phyloP scores from a whole-genome alignment of 2,888 invertebrate species.

The Pammene fasciana region DNA sequence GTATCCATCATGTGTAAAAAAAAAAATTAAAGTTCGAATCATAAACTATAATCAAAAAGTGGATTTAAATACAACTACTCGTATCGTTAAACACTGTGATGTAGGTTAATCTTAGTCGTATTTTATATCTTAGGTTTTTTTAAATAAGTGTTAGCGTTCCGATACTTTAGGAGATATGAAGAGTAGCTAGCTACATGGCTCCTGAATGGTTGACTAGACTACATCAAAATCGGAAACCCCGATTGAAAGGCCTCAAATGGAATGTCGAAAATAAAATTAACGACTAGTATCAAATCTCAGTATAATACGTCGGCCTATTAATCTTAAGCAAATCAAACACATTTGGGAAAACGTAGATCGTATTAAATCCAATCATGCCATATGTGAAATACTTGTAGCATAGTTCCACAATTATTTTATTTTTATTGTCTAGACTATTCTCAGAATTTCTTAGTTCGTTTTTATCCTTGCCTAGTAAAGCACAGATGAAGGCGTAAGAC shows the following conservation, averaged over 20 bases:
- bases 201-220: background rate
- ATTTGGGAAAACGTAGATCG: slow-evolving; percentile 89
- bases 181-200: background rate
- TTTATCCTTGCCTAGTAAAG: slow-evolving; percentile 86
- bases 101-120: too few species aligned
- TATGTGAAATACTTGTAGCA: slow-evolving; percentile 93
- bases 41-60: too few species aligned
- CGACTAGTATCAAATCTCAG: slow-evolving; percentile 86
- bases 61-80: too few species aligned
- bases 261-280: slow-evolving; percentile 12
- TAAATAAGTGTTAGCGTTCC: too few species aligned
- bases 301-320: slow-evolving; percentile 92
- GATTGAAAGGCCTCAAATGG: slow-evolving; percentile 26
- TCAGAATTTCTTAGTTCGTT: slow-evolving; percentile 86
- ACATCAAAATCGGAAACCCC: slow-evolving; percentile 1
- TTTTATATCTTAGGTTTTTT: background rate
- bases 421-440: slow-evolving; percentile 86
- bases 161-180: too few species aligned
- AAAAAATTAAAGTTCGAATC: too few species aligned
- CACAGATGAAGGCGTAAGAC: slow-evolving; percentile 87
- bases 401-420: slow-evolving; percentile 90
- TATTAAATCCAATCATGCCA: slow-evolving; percentile 90
- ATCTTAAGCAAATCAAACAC: slow-evolving; percentile 90
- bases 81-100: too few species aligned
- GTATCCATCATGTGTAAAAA: too few species aligned